These are phyloP conservation scores for Hozukius guyotensis DNA, from an alignment of 2,797 vertebrate species.

Conservation along the genomic window DNA sequence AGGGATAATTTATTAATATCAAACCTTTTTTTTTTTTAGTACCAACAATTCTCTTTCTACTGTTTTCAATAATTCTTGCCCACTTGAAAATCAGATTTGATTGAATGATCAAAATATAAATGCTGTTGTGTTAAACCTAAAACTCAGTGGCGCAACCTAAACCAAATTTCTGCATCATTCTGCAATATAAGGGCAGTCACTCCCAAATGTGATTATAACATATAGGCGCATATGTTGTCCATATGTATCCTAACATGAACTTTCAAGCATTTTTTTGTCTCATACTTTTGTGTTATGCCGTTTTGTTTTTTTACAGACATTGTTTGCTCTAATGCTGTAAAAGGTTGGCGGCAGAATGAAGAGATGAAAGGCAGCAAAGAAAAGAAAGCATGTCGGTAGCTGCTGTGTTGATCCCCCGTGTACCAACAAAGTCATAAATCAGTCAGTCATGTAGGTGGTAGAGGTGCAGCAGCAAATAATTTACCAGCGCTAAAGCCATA, in stretches of 20 bases:
- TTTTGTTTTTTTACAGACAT: constrained; percentile 28
- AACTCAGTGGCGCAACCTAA: background rate
- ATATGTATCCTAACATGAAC: constrained; percentile 13
- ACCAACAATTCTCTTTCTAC: too few relatives aligned
- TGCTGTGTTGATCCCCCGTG: constrained; percentile 80
- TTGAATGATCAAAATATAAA: background rate
- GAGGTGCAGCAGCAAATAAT: constrained; percentile 80
- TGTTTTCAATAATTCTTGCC: too few relatives aligned
- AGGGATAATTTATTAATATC: too few relatives aligned
- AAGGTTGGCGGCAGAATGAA: constrained; percentile 41
- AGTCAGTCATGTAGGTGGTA: constrained; percentile 83
- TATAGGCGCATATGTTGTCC: background rate
- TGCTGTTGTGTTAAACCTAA: background rate
- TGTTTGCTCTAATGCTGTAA: constrained; percentile 79
- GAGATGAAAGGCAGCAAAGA: constrained; percentile 64
- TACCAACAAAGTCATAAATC: constrained; percentile 73
- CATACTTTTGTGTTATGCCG: constrained; percentile 10
- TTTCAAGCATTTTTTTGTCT: background rate
- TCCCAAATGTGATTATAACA: background rate
- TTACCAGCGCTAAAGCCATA: constrained; percentile 79
- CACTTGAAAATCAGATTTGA: too few relatives aligned
- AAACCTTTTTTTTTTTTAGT: too few relatives aligned
- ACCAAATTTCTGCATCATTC: background rate
- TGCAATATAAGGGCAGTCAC: background rate
- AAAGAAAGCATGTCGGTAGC: constrained; percentile 81